phyloP scores from a whole-genome alignment of 2,888 invertebrate genomes.

The Octodonta nipae region DNA sequence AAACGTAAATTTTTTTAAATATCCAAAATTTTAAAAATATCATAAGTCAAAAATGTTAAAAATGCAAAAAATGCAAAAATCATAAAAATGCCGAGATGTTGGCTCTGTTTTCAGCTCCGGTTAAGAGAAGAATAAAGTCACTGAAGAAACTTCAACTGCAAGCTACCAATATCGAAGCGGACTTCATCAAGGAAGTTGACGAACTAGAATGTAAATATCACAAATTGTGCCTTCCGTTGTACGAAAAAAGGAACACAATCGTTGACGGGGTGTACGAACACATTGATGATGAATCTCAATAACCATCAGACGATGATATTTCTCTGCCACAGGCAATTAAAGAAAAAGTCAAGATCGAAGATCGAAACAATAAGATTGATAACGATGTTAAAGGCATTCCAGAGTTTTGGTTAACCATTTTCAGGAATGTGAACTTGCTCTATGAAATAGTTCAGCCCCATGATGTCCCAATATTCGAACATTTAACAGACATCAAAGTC shows the following conservation, averaged over 20 bases:
- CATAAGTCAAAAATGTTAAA: no score
- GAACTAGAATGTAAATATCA: slow-evolving; percentile 84
- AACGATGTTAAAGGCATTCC: slow-evolving; percentile 14
- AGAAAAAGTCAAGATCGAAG: slow-evolving; percentile 48
- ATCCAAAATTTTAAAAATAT: no score
- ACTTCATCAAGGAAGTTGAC: slow-evolving; percentile 90
- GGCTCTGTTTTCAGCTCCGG: slow-evolving; percentile 54
- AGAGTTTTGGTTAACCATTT: slow-evolving; percentile 66
- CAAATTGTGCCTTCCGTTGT: slow-evolving; percentile 60
- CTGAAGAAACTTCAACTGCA: slow-evolving; percentile 77
- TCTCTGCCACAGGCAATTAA: slow-evolving; percentile 48
- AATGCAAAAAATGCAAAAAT: no score
- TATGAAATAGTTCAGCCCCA: slow-evolving; percentile 79
- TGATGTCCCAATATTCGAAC: slow-evolving; percentile 78
- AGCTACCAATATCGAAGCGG: slow-evolving; percentile 73
- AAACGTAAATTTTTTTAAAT: no score
- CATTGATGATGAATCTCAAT: slow-evolving; percentile 74
- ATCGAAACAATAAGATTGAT: slow-evolving; percentile 18
- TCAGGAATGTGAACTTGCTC: slow-evolving; percentile 77
- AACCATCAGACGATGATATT: slow-evolving; percentile 61
- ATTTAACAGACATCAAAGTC: slow-evolving; percentile 72
- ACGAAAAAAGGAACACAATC: slow-evolving; percentile 57
- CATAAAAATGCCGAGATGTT: slow-evolving; percentile 46
- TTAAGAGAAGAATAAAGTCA: slow-evolving; percentile 70
- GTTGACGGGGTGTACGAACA: slow-evolving; percentile 72